phyloP scores from a whole-genome alignment of 2,113 vertebrate species.

The Chamaetylas fuelleborni region DNA sequence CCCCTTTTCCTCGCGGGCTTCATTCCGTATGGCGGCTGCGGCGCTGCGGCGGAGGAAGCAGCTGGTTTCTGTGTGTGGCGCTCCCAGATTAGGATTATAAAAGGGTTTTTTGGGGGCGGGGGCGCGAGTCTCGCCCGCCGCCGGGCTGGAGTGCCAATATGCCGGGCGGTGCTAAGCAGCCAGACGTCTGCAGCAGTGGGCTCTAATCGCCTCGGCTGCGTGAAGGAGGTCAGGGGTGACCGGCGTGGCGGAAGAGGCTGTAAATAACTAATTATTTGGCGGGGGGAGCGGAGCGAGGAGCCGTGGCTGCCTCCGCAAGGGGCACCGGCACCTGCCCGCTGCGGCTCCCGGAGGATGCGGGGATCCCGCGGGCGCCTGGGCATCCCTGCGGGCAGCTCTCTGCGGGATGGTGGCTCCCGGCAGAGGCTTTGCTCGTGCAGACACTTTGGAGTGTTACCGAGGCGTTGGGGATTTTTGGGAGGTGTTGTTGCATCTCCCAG shows the following conservation, averaged over 20 bases:
- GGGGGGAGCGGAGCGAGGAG: background rate
- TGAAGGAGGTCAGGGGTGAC: conserved; percentile 42
- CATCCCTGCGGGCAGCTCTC: background rate
- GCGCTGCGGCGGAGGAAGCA: conserved; percentile 22
- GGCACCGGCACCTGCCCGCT: background rate
- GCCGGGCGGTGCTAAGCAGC: conserved; percentile 16
- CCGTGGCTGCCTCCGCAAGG: background rate
- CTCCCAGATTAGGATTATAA: conserved; percentile 51
- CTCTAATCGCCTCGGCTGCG: conserved; percentile 27
- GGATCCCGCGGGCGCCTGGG: accelerated
- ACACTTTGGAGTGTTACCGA: accelerated
- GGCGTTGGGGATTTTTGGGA: accelerated
- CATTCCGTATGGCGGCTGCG: background rate
- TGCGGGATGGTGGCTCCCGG: background rate
- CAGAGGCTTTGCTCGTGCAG: background rate
- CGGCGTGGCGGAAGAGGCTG: background rate
- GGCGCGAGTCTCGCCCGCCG: conserved; percentile 3
- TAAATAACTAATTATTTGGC: conserved; percentile 46
- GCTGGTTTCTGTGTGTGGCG: background rate
- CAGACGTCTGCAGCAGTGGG: conserved; percentile 8
- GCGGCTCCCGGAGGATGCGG: background rate
- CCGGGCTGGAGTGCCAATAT: background rate
- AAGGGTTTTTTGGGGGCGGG: conserved; percentile 17
- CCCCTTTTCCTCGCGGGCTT: background rate
- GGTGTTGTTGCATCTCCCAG: accelerated